Evolutionary conservation across 2,888 invertebrate genomes (phyloP).

Genomic region (Xanthorhoe designata): DNA sequence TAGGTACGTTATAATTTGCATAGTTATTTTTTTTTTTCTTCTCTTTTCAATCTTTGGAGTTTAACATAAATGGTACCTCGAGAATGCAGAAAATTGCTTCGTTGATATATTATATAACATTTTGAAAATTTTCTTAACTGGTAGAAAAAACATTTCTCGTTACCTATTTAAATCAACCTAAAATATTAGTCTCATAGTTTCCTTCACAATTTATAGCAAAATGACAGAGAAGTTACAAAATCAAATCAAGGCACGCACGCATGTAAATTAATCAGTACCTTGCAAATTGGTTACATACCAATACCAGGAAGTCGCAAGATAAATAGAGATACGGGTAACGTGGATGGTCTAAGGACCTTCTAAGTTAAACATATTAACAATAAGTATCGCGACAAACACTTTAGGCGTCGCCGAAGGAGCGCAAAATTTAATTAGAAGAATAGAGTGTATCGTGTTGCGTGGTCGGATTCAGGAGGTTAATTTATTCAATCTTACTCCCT

Average conservation of each 20-base stretch:
- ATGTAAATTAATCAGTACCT: constrained; percentile 10
- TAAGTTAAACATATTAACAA: constrained; percentile 37
- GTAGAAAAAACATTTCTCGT: too few species aligned
- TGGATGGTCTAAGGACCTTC: constrained; percentile 21
- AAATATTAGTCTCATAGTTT: too few species aligned
- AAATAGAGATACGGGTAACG: constrained; percentile 18
- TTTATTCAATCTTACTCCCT: not conserved
- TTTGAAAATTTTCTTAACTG: too few species aligned
- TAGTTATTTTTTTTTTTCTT: too few species aligned
- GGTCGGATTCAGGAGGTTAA: constrained; percentile 13
- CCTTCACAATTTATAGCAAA: not conserved
- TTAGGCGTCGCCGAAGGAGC: constrained; percentile 27
- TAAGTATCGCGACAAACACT: constrained; percentile 42
- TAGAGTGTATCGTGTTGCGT: constrained; percentile 18
- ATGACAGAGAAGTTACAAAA: not conserved
- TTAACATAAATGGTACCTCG: too few species aligned
- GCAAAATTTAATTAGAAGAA: constrained; percentile 50
- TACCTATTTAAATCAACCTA: too few species aligned
- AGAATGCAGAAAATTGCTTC: too few species aligned
- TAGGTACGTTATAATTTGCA: too few species aligned
- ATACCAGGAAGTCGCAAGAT: constrained; percentile 9
- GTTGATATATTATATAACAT: too few species aligned
- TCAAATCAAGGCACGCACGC: constrained; percentile 3
- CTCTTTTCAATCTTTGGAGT: too few species aligned
- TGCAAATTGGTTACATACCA: constrained; percentile 15